Conservation (phyloP, 2,113 vertebrate genomes). For the Nannobrachium achirus region DNA sequence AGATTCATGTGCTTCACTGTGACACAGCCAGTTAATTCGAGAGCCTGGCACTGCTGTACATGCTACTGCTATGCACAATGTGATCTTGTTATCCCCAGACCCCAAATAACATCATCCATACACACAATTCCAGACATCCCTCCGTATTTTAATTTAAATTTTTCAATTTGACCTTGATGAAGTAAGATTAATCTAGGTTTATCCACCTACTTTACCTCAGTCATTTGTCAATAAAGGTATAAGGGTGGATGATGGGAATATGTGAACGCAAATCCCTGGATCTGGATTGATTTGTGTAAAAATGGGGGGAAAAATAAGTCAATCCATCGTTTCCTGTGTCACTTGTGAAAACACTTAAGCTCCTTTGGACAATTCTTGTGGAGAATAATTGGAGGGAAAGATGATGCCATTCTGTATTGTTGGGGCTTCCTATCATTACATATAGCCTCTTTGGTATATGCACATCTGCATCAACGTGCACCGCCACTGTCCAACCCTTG, state of each 20-base stretch:
- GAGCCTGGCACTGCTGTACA: slow-evolving; percentile 28
- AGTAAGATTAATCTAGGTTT: slow-evolving; percentile 1
- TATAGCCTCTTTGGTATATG: slow-evolving; percentile 91
- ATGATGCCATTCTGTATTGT: slow-evolving; percentile 50
- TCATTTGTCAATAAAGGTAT: background rate
- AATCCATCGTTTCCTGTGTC: slow-evolving; percentile 19
- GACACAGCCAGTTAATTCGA: slow-evolving; percentile 50
- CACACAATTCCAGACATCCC: background rate
- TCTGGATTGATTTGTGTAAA: slow-evolving; percentile 6
- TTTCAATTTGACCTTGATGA: background rate
- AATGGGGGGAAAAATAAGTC: background rate
- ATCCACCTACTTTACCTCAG: slow-evolving; percentile 4
- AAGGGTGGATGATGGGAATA: background rate
- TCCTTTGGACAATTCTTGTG: slow-evolving; percentile 39
- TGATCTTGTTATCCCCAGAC: slow-evolving; percentile 43
- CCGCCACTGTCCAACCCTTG: slow-evolving; percentile 61
- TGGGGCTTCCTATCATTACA: slow-evolving; percentile 57
- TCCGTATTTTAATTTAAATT: slow-evolving; percentile 5
- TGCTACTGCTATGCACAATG: slow-evolving; percentile 57
- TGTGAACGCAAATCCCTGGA: slow-evolving; percentile 7
- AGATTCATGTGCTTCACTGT: slow-evolving; percentile 60
- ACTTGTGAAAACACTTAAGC: slow-evolving; percentile 27
- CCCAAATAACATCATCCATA: slow-evolving; percentile 30
- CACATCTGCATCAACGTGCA: slow-evolving; percentile 76
- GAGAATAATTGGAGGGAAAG: slow-evolving; percentile 47